These are phyloP conservation scores for Eriocheir sinensis DNA, from an alignment of 1,140 invertebrate genomes.

Conservation along the genomic window DNA sequence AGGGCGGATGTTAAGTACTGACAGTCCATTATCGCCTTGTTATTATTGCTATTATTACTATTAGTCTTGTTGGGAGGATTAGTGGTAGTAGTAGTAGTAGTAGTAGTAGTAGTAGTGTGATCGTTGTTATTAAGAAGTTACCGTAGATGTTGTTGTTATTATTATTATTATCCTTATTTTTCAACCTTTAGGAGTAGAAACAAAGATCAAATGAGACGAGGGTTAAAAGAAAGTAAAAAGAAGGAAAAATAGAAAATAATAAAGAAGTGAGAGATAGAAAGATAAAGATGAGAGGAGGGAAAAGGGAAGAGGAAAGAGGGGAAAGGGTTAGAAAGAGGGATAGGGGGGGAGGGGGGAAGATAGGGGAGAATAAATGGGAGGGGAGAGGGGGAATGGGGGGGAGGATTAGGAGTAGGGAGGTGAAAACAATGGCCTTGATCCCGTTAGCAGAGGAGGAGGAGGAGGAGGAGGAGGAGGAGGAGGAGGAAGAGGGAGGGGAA, in stretches of 20 bases:
- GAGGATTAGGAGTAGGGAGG: constrained; percentile 28
- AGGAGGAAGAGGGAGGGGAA: no score
- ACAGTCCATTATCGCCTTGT: no score
- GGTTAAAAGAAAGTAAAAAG: neutral
- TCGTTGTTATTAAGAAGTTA: neutral
- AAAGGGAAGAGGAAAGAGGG: neutral
- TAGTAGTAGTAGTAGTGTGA: neutral
- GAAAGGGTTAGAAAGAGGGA: neutral
- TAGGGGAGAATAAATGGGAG: neutral
- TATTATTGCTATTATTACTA: neutral
- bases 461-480: neutral
- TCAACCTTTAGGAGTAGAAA: no score
- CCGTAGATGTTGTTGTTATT: no score
- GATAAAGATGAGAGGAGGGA: neutral
- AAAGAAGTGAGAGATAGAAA: neutral
- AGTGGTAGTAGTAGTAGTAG: constrained; percentile 5
- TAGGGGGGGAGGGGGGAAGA: neutral
- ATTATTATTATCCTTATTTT: no score
- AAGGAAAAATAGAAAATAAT: no score
- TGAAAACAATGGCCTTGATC: constrained; percentile 45
- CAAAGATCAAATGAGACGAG: neutral
- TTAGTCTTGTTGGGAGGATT: neutral
- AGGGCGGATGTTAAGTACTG: neutral
- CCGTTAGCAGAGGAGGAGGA: constrained; percentile 33
- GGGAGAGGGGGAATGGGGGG: neutral